Percentiles rank a stretch among this genome's conserved stretches.
These are phyloP conservation scores for Artibeus lituratus DNA, from an alignment of 2,797 vertebrate genomes.

Conservation along the genomic window DNA sequence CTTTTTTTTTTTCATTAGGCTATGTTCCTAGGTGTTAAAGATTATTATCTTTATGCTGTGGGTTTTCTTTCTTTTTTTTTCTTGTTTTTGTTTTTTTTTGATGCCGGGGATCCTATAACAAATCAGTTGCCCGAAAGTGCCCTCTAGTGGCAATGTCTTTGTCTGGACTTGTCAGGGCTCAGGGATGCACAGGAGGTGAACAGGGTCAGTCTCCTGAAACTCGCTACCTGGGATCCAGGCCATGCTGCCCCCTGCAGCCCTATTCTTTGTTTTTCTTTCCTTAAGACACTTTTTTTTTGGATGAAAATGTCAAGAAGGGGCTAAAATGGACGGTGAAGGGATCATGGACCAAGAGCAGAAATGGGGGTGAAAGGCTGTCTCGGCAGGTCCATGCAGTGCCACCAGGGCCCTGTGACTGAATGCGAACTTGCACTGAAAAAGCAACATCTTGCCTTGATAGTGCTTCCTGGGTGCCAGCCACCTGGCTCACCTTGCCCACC, in stretches of 20 bases:
- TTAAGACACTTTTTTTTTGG: neutral
- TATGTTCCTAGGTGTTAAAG: neutral
- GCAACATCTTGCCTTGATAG: rapidly evolving
- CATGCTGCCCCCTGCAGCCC: neutral
- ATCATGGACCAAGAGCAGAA: neutral
- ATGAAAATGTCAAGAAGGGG: neutral
- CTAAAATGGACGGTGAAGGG: neutral
- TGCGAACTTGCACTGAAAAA: neutral
- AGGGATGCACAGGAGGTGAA: rapidly evolving
- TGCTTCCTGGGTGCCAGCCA: neutral
- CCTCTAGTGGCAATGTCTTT: neutral
- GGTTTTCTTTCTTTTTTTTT: neutral
- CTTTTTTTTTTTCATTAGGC: neutral
- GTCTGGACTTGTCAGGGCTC: neutral
- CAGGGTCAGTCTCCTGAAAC: neutral
- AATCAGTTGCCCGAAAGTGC: neutral
- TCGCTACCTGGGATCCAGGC: neutral
- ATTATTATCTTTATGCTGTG: neutral
- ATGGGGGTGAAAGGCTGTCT: neutral
- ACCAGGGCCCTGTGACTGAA: neutral
- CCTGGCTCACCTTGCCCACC: neutral
- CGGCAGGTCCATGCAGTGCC: rapidly evolving
- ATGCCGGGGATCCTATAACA: neutral
- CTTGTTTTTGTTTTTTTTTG: neutral
- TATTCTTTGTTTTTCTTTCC: neutral